Conservation (phyloP, 1,140 invertebrate genomes). For the Camponotus pennsylvanicus region DNA sequence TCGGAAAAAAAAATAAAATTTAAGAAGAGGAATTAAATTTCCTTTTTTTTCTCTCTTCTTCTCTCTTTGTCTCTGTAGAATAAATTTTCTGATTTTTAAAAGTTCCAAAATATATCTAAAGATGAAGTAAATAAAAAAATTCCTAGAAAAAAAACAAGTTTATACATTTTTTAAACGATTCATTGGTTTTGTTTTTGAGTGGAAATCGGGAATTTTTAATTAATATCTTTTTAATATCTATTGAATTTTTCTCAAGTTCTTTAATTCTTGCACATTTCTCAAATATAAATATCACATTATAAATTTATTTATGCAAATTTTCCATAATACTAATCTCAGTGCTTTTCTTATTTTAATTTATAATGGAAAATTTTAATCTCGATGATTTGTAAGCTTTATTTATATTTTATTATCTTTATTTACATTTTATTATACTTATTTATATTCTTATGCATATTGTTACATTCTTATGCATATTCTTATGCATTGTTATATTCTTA, state of each 20-base stretch:
- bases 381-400: background rate
- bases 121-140: background rate
- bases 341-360: background rate
- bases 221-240: background rate
- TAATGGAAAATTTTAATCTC: constrained; percentile 3
- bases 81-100: background rate
- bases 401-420: background rate
- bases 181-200: background rate
- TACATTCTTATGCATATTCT: too few species aligned
- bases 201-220: background rate
- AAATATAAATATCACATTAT: background rate
- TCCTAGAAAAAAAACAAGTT: background rate
- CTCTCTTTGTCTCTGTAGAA: background rate
- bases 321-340: background rate
- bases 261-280: background rate
- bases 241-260: background rate
- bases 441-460: too few species aligned
- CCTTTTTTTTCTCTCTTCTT: too few species aligned
- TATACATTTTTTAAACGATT: background rate
- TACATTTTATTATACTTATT: too few species aligned
- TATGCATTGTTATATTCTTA: too few species aligned
- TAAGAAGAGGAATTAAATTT: background rate
- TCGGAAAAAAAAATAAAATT: background rate
- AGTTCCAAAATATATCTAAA: constrained; percentile 1
- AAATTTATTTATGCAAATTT: background rate